Percentiles rank a stretch among this genome's conserved stretches.
Conservation (phyloP, 2,113 vertebrate genomes). For the Ceratotherium simum region DNA sequence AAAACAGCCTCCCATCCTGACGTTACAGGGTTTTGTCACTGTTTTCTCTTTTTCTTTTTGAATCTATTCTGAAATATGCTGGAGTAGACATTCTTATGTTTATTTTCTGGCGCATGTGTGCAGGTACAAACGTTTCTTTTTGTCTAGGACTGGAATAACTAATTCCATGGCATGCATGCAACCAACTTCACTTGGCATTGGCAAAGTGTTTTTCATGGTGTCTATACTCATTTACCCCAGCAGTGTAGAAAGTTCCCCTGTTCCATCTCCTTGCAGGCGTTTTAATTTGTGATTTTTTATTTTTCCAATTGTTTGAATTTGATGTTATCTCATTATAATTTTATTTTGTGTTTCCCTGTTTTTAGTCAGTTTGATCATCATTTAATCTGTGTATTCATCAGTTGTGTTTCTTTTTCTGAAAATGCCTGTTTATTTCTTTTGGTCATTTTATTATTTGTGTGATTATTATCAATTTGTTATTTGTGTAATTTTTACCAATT, state of each 20-base stretch:
- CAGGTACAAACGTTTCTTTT: neutral
- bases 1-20: neutral
- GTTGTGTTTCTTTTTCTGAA: neutral
- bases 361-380: neutral
- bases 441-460: neutral
- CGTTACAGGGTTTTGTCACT: neutral
- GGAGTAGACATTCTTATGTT: neutral
- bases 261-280: neutral
- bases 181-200: neutral
- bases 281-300: neutral
- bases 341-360: neutral
- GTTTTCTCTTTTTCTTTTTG: neutral
- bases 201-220: neutral
- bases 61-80: neutral
- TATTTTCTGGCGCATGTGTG: neutral
- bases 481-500: neutral
- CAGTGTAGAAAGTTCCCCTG: neutral
- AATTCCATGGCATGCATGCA: neutral
- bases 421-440: neutral
- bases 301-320: neutral
- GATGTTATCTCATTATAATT: neutral
- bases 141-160: neutral
- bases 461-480: neutral
- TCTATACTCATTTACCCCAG: neutral
- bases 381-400: neutral